These are phyloP conservation scores for Diorhabda elongata DNA, from an alignment of 1,140 invertebrate species.

Conservation along the genomic window DNA sequence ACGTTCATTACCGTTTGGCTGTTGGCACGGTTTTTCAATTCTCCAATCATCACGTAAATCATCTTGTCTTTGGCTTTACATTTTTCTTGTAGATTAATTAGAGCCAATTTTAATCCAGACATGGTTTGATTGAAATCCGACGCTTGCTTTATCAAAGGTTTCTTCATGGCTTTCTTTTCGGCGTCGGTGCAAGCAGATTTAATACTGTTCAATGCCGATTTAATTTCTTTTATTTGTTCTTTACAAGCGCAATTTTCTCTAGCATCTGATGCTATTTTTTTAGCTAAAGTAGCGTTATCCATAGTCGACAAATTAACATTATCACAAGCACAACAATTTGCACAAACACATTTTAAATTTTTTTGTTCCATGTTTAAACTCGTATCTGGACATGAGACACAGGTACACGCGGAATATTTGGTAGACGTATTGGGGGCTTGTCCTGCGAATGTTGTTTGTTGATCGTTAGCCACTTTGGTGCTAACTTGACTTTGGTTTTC, in stretches of 20 bases:
- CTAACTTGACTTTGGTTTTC: background rate
- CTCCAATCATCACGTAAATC: constrained; percentile 35
- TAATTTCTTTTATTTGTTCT: constrained; percentile 30
- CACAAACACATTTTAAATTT: constrained; percentile 14
- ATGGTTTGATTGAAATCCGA: constrained; percentile 30
- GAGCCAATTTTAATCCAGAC: constrained; percentile 36
- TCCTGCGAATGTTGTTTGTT: background rate
- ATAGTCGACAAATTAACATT: constrained; percentile 18
- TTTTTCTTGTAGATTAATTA: constrained; percentile 36
- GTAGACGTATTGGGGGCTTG: background rate
- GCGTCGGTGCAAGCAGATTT: constrained; percentile 32
- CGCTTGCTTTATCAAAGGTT: constrained; percentile 30
- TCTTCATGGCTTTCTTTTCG: constrained; percentile 24
- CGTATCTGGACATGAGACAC: constrained; percentile 4
- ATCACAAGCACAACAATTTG: constrained; percentile 9
- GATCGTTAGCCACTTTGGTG: background rate
- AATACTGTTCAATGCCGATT: constrained; percentile 30
- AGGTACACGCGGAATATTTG: background rate
- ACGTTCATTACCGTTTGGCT: constrained; percentile 29
- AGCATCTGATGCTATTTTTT: constrained; percentile 20
- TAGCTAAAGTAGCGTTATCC: constrained; percentile 22
- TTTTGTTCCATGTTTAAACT: background rate
- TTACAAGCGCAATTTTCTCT: constrained; percentile 30
- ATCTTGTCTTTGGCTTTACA: constrained; percentile 39
- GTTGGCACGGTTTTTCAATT: constrained; percentile 29